Evolutionary conservation across 2,797 vertebrate species (phyloP).

Genomic region (Protonibea diacanthus): DNA sequence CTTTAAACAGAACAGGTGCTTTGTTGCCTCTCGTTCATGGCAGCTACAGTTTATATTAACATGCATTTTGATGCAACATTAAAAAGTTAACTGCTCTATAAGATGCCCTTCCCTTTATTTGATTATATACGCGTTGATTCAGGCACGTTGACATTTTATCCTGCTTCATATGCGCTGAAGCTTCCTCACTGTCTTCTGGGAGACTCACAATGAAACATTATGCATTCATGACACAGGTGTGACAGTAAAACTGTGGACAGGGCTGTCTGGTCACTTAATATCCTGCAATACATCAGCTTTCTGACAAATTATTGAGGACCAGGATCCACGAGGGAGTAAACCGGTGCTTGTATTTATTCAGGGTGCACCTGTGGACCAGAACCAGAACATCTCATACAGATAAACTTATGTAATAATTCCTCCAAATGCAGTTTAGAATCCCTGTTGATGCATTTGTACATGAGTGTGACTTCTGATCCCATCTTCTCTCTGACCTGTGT

Average conservation of each 20-base stretch:
- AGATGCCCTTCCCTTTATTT: neutral
- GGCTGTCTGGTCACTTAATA: constrained; percentile 49
- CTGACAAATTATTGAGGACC: constrained; percentile 32
- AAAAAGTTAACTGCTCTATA: neutral
- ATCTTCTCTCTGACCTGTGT: constrained; percentile 58
- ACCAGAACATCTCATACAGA: constrained; percentile 26
- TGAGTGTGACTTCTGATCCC: constrained; percentile 54
- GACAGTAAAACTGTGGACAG: constrained; percentile 31
- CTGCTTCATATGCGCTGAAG: constrained; percentile 11
- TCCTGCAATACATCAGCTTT: constrained; percentile 48
- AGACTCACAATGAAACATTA: constrained; percentile 25
- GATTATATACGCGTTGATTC: neutral
- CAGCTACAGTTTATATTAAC: neutral
- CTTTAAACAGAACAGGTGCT: neutral
- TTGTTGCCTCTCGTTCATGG: neutral
- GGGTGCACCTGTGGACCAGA: constrained; percentile 40
- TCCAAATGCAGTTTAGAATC: constrained; percentile 53
- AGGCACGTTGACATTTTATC: constrained; percentile 15
- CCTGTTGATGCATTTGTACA: constrained; percentile 54
- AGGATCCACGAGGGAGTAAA: constrained; percentile 28
- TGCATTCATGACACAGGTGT: constrained; percentile 41
- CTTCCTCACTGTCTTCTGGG: constrained; percentile 2
- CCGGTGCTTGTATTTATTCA: constrained; percentile 8
- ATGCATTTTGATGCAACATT: neutral
- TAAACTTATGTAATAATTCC: constrained; percentile 23